Conservation (phyloP, 1,140 invertebrate species). For the Dreissena polymorpha region DNA sequence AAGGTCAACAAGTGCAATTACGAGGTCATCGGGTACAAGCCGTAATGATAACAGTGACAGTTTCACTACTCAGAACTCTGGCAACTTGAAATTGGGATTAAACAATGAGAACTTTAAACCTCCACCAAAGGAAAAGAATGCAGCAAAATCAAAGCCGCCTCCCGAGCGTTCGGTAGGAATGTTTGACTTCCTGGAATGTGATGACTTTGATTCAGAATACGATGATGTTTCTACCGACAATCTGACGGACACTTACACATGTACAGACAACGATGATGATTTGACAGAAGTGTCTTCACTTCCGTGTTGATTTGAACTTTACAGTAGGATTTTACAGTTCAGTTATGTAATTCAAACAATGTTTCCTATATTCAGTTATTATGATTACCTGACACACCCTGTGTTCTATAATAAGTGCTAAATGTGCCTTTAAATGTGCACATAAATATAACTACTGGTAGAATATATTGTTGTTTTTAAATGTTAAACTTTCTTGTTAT, state of each 20-base stretch:
- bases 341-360: too few species aligned
- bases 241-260: slow-evolving; percentile 48
- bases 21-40: slow-evolving; percentile 27
- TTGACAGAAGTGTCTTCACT: slow-evolving; percentile 48
- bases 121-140: slow-evolving; percentile 11
- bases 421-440: too few species aligned
- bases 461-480: too few species aligned
- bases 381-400: too few species aligned
- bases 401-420: too few species aligned
- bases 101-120: not conserved
- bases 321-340: too few species aligned
- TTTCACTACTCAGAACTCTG: not conserved
- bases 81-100: not conserved
- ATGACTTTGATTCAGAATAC: slow-evolving; percentile 43
- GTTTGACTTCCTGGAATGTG: slow-evolving; percentile 48
- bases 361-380: too few species aligned
- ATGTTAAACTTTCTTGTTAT: too few species aligned
- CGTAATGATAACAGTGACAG: slow-evolving; percentile 13
- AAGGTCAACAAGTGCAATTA: slow-evolving; percentile 22
- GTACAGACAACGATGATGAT: slow-evolving; percentile 46
- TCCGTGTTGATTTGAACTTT: slow-evolving; percentile 25
- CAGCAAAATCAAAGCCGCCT: not conserved
- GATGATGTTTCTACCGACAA: slow-evolving; percentile 46
- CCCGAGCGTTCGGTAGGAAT: slow-evolving; percentile 22
- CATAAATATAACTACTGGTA: too few species aligned